Conservation (phyloP, 2,797 vertebrate genomes). For the Catharus ustulatus region DNA sequence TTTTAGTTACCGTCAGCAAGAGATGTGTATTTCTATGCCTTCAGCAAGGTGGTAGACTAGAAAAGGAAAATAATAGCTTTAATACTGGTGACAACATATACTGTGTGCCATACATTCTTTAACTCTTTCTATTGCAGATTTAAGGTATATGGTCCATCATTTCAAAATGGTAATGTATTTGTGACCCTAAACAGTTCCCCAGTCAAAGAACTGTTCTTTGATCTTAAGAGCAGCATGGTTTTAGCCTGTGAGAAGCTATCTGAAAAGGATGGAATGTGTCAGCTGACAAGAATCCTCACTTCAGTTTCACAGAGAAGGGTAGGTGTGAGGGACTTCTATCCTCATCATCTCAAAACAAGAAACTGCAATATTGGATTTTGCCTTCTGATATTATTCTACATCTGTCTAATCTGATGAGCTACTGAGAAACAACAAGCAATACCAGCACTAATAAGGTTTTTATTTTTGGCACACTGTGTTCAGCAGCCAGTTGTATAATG, state of each 20-base stretch:
- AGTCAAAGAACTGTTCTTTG: neutral
- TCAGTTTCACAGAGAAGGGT: neutral
- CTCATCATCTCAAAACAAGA: neutral
- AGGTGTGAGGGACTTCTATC: neutral
- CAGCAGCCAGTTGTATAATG: neutral
- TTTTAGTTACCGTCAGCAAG: neutral
- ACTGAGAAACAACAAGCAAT: neutral
- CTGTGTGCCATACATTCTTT: neutral
- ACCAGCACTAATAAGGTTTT: neutral
- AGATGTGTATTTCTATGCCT: neutral
- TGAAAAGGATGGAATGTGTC: neutral
- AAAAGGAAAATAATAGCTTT: neutral
- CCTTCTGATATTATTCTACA: neutral
- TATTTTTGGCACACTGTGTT: constrained; percentile 39
- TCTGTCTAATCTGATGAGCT: neutral
- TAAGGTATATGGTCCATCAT: neutral
- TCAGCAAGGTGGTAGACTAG: neutral
- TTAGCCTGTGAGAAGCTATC: neutral
- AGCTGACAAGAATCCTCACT: neutral
- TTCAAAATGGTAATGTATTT: neutral
- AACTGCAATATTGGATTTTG: neutral
- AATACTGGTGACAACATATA: neutral
- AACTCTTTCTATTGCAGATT: neutral
- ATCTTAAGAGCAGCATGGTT: neutral
- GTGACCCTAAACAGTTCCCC: neutral